phyloP scores from a whole-genome alignment of 1,140 invertebrate genomes.

The Sinella curviseta region DNA sequence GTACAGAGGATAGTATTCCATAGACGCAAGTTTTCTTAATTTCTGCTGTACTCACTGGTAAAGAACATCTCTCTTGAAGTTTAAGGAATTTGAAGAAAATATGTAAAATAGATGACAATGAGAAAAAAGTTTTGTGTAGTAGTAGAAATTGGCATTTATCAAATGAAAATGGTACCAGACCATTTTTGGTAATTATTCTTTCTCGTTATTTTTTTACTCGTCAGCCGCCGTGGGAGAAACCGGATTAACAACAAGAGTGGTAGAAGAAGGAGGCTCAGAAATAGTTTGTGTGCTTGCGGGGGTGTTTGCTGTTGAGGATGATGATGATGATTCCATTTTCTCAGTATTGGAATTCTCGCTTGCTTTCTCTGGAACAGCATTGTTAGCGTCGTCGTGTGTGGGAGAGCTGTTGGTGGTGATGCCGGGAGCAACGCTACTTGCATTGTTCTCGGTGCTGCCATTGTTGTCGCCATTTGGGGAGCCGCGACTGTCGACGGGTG shows the following conservation, averaged over 20 bases:
- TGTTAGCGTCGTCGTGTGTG: too few species aligned
- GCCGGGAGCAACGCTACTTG: neutral
- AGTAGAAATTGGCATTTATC: neutral
- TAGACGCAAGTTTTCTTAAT: too few species aligned
- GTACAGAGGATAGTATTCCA: too few species aligned
- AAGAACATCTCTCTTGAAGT: too few species aligned
- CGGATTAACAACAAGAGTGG: too few species aligned
- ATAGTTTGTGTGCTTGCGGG: neutral
- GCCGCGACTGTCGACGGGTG: too few species aligned
- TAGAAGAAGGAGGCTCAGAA: neutral
- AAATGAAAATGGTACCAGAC: slow-evolving; percentile 5
- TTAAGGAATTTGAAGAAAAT: too few species aligned
- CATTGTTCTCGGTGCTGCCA: neutral
- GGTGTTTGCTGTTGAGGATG: neutral
- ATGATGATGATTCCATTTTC: too few species aligned
- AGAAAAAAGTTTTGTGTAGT: neutral
- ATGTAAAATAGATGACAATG: neutral
- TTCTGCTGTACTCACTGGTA: too few species aligned
- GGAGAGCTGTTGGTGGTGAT: too few species aligned
- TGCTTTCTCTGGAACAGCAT: neutral
- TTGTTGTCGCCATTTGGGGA: too few species aligned
- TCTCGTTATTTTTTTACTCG: neutral
- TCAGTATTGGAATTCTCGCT: neutral
- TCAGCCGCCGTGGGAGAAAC: neutral
- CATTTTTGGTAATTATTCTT: neutral